Evolutionary conservation across 37 sponge, comb jelly and placozoan species (phyloP).

Genomic region (Sycon ciliatum): DNA sequence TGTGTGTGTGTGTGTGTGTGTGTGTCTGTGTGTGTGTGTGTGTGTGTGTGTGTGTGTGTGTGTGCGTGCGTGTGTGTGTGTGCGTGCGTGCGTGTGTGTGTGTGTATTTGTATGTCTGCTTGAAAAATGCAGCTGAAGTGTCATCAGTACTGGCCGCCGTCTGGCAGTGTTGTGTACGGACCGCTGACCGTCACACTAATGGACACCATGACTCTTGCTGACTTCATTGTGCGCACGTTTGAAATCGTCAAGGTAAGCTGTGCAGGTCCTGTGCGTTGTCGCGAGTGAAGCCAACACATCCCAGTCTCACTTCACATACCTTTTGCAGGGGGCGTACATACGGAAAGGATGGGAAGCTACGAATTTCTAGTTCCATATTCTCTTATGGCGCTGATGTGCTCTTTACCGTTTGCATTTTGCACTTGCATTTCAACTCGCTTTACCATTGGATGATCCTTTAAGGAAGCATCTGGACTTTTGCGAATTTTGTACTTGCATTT

Average conservation of each 20-base stretch:
- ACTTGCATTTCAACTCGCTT: no score
- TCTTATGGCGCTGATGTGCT: no score
- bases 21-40: no score
- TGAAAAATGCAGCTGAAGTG: constrained; percentile 53
- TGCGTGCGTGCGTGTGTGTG: neutral
- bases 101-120: no score
- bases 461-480: no score
- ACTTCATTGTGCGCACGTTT: constrained; percentile 69
- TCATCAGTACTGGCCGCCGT: constrained; percentile 73
- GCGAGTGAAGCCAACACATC: neutral
- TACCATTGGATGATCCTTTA: no score
- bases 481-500: neutral
- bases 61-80: constrained; percentile 6
- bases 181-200: constrained; percentile 44
- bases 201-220: constrained; percentile 56
- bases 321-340: no score
- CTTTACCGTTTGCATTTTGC: no score
- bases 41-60: constrained; percentile 18
- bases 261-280: neutral
- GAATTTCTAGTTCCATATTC: no score
- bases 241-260: constrained; percentile 33
- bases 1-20: no score
- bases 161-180: constrained; percentile 33
- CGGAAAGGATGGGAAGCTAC: no score
- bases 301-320: neutral